Base-by-base conservation (phyloP, 2,888 invertebrate genomes). In the Podotricha telesiphe region DNA sequence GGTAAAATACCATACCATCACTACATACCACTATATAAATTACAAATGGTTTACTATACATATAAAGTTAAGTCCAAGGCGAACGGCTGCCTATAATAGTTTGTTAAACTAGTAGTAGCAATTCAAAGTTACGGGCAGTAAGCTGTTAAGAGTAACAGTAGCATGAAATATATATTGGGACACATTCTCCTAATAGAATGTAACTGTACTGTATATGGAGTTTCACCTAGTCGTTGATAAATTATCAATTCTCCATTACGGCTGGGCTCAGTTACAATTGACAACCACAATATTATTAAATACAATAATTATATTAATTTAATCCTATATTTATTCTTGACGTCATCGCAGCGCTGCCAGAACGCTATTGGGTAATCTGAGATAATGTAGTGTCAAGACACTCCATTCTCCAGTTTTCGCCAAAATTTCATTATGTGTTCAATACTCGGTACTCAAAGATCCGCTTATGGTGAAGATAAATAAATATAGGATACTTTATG, bases 261-360 rank as follows among this genome's bases (percentile, higher is more conserved):
- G n/a, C n/a, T n/a, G n/a, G 28, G 28, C 6, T 28, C 11, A 11
- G 13, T 13, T 42, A 42, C 22, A 34, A 34, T n/a, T 34, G 28
- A 34, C 28, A 28, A 28, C 2, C 4, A 53, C n/a, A 2, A n/a
- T 28, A 7, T 34, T 34, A 34, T 4, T 53, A 34, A 53, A n/a
- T n/a, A 17, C n/a, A 53, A 1, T 28, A 22, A 51, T 51, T 51
- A 28, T 15, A 51, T 51, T 51, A 51, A 22, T 51, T 51, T 42
- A 42, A 13, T 42, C 42, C 42, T 13, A 13, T 13, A 42, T 42
- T 13, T 42, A 42, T 42, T 42, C 1, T 42, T 42, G 13, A 11
- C 42, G 42, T 42, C 11, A 42, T 42, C 8, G 37, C 10, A 13
- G 7, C 42, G 4, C 2, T 42, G 11, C 2, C 11, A 13, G 13